A percentile compares a stretch with the other conserved stretches of the same genome.
These are phyloP conservation scores for Muscina levida DNA, from an alignment of 2,888 invertebrate genomes.

Conservation along the genomic window DNA sequence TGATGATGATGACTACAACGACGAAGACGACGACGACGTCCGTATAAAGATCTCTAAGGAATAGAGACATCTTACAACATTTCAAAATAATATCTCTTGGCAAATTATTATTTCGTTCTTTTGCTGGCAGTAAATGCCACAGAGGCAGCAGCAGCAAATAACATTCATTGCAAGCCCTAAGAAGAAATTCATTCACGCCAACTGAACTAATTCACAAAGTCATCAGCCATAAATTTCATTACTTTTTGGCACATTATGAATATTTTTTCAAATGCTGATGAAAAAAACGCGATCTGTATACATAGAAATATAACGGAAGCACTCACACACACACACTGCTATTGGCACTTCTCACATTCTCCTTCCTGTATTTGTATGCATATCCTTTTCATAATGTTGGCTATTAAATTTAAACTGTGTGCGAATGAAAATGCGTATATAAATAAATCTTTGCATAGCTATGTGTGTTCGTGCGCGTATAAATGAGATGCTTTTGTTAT, in stretches of 20 bases:
- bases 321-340: background rate
- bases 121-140: background rate
- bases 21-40: no score
- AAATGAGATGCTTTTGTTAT: no score
- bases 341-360: background rate
- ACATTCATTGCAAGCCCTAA: no score
- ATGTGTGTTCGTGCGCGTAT: background rate
- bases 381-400: background rate
- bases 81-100: background rate
- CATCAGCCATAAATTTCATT: slow-evolving; percentile 5
- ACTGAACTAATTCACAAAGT: no score
- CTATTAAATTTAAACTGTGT: slow-evolving; percentile 2
- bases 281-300: slow-evolving; percentile 1
- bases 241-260: slow-evolving; percentile 33
- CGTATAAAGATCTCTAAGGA: background rate
- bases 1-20: no score
- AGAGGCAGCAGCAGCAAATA: background rate
- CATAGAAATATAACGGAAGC: no score
- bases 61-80: background rate
- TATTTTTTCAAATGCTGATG: slow-evolving; percentile 14
- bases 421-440: background rate
- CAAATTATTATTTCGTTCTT: background rate
- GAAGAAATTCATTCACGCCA: no score
- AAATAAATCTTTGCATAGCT: background rate
- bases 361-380: no score